A percentile compares a stretch with the other conserved stretches of the same genome.
Conservation (phyloP, 2,888 invertebrate genomes). For the Eilema sororculum region DNA sequence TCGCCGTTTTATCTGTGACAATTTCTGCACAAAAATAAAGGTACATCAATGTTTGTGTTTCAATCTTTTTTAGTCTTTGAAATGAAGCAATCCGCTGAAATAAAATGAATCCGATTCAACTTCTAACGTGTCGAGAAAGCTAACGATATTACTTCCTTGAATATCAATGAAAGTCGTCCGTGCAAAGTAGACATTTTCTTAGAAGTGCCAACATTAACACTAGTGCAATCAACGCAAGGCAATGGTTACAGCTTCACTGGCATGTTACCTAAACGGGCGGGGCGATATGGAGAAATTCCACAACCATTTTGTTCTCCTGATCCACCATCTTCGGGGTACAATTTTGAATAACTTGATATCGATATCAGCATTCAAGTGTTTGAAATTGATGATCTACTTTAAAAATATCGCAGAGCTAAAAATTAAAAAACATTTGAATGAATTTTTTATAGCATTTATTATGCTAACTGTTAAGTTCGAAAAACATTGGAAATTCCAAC, state of each 20-base stretch:
- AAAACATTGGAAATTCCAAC: too few relatives aligned
- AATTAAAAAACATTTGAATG: too few relatives aligned
- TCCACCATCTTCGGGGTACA: too few relatives aligned
- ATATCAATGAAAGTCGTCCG: background rate
- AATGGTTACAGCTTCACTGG: background rate
- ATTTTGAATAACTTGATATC: too few relatives aligned
- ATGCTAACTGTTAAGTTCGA: too few relatives aligned
- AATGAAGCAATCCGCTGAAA: background rate
- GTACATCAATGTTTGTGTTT: background rate
- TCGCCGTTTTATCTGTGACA: too few relatives aligned
- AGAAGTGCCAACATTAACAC: background rate
- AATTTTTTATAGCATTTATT: too few relatives aligned
- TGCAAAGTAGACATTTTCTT: background rate
- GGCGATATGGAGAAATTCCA: background rate
- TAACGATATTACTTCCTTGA: background rate
- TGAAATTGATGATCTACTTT: too few relatives aligned
- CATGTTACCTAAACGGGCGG: background rate
- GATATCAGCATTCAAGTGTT: too few relatives aligned
- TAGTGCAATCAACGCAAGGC: conserved; percentile 1
- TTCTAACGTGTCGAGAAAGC: background rate
- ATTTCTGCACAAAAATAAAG: background rate
- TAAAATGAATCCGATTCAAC: background rate
- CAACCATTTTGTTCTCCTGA: background rate
- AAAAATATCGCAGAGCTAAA: too few relatives aligned
- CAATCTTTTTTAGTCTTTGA: background rate